Conservation (phyloP, 2,113 vertebrate species). For the Nansenia antarctica region DNA sequence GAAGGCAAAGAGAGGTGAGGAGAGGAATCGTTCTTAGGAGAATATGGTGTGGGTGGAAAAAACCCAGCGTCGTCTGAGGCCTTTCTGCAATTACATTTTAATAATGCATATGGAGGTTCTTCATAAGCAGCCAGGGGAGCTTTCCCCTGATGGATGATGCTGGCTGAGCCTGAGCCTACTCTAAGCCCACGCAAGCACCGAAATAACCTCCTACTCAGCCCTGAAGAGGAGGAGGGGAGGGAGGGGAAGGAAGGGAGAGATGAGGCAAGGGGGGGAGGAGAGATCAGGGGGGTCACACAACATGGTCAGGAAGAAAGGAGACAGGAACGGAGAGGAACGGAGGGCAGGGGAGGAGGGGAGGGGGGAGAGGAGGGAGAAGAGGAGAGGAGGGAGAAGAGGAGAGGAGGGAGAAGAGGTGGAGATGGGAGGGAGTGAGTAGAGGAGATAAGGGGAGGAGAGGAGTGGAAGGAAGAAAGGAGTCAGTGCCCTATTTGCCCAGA, state of each 20-base stretch:
- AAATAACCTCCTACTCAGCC: slow-evolving; percentile 63
- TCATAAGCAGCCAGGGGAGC: slow-evolving; percentile 53
- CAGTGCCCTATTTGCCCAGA: no score
- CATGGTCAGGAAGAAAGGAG: not conserved
- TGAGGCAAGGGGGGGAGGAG: no score
- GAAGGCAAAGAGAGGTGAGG: slow-evolving; percentile 1
- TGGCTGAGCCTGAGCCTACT: slow-evolving; percentile 47
- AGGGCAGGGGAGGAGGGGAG: no score
- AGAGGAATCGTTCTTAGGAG: slow-evolving; percentile 14
- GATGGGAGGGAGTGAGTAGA: no score
- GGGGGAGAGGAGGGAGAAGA: no score
- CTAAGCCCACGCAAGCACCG: slow-evolving; percentile 61
- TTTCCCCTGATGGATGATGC: slow-evolving; percentile 57
- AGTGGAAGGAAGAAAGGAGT: no score
- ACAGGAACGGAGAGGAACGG: no score
- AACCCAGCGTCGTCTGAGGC: slow-evolving; percentile 43
- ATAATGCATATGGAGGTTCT: slow-evolving; percentile 63
- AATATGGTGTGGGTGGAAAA: slow-evolving; percentile 55
- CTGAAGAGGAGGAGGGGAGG: slow-evolving; percentile 26
- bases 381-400: not conserved
- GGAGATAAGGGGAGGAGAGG: no score
- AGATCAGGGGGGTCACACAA: not conserved
- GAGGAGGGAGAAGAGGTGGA: slow-evolving; percentile 11
- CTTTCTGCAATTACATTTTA: slow-evolving; percentile 63
- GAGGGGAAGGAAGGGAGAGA: no score